Conservation (phyloP, 2,113 vertebrate genomes). For the Xiphias gladius region DNA sequence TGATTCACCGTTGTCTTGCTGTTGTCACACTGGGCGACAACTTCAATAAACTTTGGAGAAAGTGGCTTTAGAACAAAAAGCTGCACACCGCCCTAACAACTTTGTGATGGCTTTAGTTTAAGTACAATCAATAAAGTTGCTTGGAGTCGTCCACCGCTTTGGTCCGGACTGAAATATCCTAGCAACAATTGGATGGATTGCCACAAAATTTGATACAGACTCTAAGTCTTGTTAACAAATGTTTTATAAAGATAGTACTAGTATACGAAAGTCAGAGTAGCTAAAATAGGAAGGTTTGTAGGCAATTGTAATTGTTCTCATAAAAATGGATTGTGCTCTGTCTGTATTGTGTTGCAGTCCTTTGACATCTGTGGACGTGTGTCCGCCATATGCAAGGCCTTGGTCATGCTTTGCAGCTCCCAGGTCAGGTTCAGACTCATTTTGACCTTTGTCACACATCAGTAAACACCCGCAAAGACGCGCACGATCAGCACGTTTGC, state of each 20-base stretch:
- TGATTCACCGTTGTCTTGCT: constrained; percentile 23
- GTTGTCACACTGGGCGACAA: neutral
- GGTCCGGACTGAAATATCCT: no score
- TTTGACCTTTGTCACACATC: neutral
- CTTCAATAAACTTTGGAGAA: no score
- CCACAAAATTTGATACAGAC: no score
- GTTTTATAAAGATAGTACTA: no score
- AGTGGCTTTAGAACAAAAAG: neutral
- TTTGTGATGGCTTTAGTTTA: no score
- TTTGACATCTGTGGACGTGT: constrained; percentile 95
- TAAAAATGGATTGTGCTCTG: neutral
- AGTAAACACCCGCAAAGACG: neutral
- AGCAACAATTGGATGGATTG: neutral
- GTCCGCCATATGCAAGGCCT: constrained; percentile 91
- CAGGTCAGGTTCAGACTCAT: constrained; percentile 85
- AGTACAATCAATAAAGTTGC: no score
- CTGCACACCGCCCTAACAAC: no score
- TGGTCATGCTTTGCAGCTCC: constrained; percentile 90
- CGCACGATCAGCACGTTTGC: neutral
- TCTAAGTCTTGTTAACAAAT: no score
- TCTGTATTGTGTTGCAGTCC: constrained; percentile 83
- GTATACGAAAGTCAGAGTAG: no score
- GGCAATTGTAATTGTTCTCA: neutral
- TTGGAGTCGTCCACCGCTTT: no score
- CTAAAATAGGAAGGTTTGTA: neutral